A percentile compares a stretch with the other conserved stretches of the same genome.
phyloP scores from a whole-genome alignment of 2,113 vertebrate genomes.

The Ageneiosus marmoratus region DNA sequence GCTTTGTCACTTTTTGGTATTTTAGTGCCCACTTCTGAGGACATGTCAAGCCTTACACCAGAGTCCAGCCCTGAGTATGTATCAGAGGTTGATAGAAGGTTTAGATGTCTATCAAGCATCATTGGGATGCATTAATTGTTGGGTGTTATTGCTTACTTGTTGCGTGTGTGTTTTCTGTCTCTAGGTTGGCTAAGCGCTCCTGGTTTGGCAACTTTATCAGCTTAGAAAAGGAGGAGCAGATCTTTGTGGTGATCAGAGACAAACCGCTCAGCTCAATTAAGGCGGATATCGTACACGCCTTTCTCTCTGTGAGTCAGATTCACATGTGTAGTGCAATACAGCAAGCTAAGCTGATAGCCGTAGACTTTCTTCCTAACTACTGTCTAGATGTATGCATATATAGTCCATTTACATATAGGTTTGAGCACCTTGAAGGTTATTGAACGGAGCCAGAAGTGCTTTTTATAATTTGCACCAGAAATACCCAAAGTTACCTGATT shows the following conservation, averaged over 20 bases:
- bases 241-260: constrained; percentile 90
- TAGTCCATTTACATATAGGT: neutral
- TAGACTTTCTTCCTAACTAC: neutral
- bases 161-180: constrained; percentile 4
- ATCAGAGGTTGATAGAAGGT: neutral
- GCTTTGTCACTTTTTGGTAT: constrained; percentile 23
- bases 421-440: neutral
- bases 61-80: constrained; percentile 95
- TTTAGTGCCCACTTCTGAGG: constrained; percentile 90
- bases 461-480: neutral
- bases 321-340: constrained; percentile 53
- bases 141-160: neutral
- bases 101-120: neutral
- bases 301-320: constrained; percentile 86
- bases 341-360: constrained; percentile 63
- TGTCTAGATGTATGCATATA: neutral
- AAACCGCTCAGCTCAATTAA: constrained; percentile 93
- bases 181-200: constrained; percentile 88
- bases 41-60: constrained; percentile 92
- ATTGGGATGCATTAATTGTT: neutral
- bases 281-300: constrained; percentile 91
- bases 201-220: constrained; percentile 95
- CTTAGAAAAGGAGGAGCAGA: constrained; percentile 91
- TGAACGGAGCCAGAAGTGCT: neutral
- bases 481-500: neutral